Evolutionary conservation across 2,113 vertebrate species (phyloP).

Genomic region (Myiopsitta monachus): DNA sequence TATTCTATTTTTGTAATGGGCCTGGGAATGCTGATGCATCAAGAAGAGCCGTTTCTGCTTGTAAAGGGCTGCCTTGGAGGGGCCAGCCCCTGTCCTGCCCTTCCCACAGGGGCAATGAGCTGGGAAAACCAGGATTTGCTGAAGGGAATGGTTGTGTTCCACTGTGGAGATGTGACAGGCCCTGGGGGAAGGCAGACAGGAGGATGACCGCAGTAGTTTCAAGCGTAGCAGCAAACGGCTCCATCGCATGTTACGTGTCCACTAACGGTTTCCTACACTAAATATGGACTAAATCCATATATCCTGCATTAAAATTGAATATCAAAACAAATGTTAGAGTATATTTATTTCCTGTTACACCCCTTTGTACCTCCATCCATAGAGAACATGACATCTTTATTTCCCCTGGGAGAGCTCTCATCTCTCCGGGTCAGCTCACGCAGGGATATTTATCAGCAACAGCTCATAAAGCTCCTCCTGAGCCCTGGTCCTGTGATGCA

Average conservation of each 20-base stretch:
- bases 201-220: neutral
- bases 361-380: neutral
- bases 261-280: neutral
- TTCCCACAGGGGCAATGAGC: neutral
- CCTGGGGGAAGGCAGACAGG: neutral
- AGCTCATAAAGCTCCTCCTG: neutral
- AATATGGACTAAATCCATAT: neutral
- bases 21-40: neutral
- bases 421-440: neutral
- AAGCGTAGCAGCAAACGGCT: neutral
- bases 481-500: neutral
- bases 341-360: neutral
- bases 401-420: neutral
- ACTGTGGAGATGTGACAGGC: neutral
- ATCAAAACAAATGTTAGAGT: neutral
- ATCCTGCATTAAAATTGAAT: neutral
- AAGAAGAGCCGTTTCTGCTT: neutral
- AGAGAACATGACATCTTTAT: accelerated
- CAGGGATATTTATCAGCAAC: neutral
- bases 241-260: neutral
- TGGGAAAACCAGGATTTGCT: neutral
- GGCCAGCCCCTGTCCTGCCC: neutral
- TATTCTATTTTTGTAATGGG: conserved; percentile 61
- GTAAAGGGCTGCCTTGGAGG: accelerated
- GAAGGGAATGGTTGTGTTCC: neutral